Evolutionary conservation across 1,140 invertebrate species (phyloP), one percentile per base, ranked within the genome.

Genomic region (Drosophila neocordata): DNA sequence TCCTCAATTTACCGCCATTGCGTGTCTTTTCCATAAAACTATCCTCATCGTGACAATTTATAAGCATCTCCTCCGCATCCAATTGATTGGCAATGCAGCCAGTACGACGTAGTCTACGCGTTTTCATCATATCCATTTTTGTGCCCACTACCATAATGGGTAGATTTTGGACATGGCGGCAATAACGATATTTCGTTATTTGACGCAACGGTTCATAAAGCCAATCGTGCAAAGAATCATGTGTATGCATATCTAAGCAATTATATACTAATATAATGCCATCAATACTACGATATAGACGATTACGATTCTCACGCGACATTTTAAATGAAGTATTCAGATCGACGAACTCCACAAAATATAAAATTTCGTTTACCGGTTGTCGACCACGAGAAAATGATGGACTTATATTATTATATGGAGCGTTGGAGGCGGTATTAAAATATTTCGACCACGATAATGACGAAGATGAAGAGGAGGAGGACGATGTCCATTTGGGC

Each of bases 311-410:
- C 12, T 44, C 48, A 22, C 60, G 68, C 0, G 63, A 13, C 60
- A 73, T 53, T n/a, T 63, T 72, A 22, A 60, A 3, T 8, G 65
- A 22, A 9, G 66, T 74, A 8, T 73, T 81, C 1, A 77, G 11
- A 61, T 84, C 77, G n/a, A 74, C 73, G 8, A 84, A 85, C 35
- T 84, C 80, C 11, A 84, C 73, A 20, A 84, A 84, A 34, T 85
- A 77, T 13, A 85, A 48, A 15, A 66, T 68, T 4, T 80, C 24
- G 6, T 37, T 57, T 3, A 37, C 22, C n/a, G 12, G 24, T 1
- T 20, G 31, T n/a, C 24, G 11, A 4, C 12, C 15, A 9, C 13
- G 22, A 12, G 34, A 11, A 0, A 27, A n/a, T 12, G 63, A 61
- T 8, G 8, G 9, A n/a, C 7, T 51, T 4, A 44, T 41, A 6